Evolutionary conservation across 1,140 invertebrate genomes (phyloP), one percentile per base, ranked within the genome.

Genomic region (Calephelis nemesis): DNA sequence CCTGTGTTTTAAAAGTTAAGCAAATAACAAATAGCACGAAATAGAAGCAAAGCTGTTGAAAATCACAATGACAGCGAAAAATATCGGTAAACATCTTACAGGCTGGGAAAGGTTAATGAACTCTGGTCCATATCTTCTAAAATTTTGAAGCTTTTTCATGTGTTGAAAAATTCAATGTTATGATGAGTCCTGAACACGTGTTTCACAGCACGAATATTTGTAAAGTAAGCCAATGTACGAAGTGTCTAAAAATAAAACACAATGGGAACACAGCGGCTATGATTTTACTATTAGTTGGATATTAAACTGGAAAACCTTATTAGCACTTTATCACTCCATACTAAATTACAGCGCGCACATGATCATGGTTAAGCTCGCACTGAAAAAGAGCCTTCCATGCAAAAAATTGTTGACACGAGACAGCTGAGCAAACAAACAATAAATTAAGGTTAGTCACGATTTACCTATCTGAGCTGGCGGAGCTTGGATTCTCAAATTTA

Each of bases 381-480:
- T 83, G 75, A 83, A 78, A 76, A 82, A 71, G 64, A 78, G 71
- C 74, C 69, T 74, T 75, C 66, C 70, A 68, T 69, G 70, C 68
- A 84, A 74, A 77, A 70, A 82, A 80, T 82, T 84, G 77, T 85
- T 85, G 83, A 88, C 82, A 82, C 70, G 70, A 81, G 78, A 82
- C 85, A 90, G 88, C 87, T 90, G 87, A 83, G 74, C 79, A 86
- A 83, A 85, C 78, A 87, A 87, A 87, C 82, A 87, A 78, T 78
- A 77, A 66, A 71, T 72, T 74, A 82, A 83, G 80, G 75, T 87
- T 87, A 87, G 70, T 80, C 81, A 77, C 77, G 77, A 67, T 83
- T 89, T 94, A 96, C 95, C 96, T 96, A 88, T 96, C 96, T 45
- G 96, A 97, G 90, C 96, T 97, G 68, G 96, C 96, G 64, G 96